Evolutionary conservation across 2,797 vertebrate species (phyloP), one percentile per base, ranked within the genome.

Genomic region (Florisuga fusca): DNA sequence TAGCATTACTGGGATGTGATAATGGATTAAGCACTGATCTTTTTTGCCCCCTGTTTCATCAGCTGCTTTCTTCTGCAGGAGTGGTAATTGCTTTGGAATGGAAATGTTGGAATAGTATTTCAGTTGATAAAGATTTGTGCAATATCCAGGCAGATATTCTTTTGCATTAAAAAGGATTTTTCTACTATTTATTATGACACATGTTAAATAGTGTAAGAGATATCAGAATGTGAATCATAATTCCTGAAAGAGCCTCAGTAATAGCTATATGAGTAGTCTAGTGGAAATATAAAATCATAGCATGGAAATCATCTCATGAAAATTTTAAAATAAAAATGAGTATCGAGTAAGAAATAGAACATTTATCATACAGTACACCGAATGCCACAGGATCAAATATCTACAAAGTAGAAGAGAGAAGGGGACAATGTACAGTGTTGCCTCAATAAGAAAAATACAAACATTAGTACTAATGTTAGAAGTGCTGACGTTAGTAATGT

Each of bases 31-130:
- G 78, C 90, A 57, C 91, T 93, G 96, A 96, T 95, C 95, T 94
- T 94, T 94, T 91, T 58, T 93, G 85, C 90, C 83, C 85, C 64
- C 95, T 87, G 61, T 95, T 97, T 96, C 94, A 96, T 95, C 90
- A 86, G 54, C 79, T 88, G 66, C 86, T 95, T 96, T 96, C 48
- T 97, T 96, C 84, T 95, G 82, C 86, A 63, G 89, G 79, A 95
- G 95, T 96, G 89, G 94, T 96, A 97, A 97, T 97, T 97, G 92
- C 96, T 96, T 94, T 96, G 94, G 94, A 87, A 97, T 94, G 66
- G 89, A 90, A 97, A 91, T 90, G 88, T 95, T 97, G 90, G 93
- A 93, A 94, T 83, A 64, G n/a, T 76, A 77, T 91, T 96, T 96
- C 17, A 43, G 66, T 68, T 94, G 94, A 90, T 90, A 96, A 95